phyloP scores from a whole-genome alignment of 1,140 invertebrate species.

The Drosophila setifemur region DNA sequence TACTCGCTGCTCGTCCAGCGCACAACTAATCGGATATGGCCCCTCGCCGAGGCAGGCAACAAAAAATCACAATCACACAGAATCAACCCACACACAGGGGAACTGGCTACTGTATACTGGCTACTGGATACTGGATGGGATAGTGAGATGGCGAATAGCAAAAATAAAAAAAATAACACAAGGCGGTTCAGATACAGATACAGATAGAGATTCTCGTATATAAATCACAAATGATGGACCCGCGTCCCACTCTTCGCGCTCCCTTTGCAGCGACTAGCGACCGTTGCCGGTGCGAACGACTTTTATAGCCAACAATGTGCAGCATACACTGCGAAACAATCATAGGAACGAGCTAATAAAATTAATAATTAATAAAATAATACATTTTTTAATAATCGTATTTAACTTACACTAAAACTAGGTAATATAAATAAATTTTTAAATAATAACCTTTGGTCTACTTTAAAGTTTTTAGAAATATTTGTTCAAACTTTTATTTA shows the following conservation, averaged over 20 bases:
- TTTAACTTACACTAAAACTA: no score
- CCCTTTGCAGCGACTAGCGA: slow-evolving; percentile 50
- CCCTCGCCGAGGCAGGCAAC: slow-evolving; percentile 27
- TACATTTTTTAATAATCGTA: no score
- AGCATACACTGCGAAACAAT: neutral
- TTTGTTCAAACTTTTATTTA: no score
- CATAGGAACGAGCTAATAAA: neutral
- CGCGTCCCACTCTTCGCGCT: slow-evolving; percentile 54
- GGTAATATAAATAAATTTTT: no score
- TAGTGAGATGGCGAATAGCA: neutral
- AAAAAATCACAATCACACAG: slow-evolving; percentile 22
- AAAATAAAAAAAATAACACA: slow-evolving; percentile 13
- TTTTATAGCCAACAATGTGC: slow-evolving; percentile 75
- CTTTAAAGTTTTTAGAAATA: no score
- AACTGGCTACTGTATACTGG: no score
- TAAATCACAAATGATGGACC: slow-evolving; percentile 51
- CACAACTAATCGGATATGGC: slow-evolving; percentile 49
- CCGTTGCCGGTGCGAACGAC: slow-evolving; percentile 52
- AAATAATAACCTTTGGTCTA: no score
- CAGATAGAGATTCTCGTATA: slow-evolving; percentile 7
- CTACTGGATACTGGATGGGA: neutral
- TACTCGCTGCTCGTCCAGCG: slow-evolving; percentile 62
- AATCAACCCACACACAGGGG: slow-evolving; percentile 11
- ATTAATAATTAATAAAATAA: no score
- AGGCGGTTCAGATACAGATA: slow-evolving; percentile 19